phyloP scores from a whole-genome alignment of 2,113 vertebrate species.

The Hippocampus comes region DNA sequence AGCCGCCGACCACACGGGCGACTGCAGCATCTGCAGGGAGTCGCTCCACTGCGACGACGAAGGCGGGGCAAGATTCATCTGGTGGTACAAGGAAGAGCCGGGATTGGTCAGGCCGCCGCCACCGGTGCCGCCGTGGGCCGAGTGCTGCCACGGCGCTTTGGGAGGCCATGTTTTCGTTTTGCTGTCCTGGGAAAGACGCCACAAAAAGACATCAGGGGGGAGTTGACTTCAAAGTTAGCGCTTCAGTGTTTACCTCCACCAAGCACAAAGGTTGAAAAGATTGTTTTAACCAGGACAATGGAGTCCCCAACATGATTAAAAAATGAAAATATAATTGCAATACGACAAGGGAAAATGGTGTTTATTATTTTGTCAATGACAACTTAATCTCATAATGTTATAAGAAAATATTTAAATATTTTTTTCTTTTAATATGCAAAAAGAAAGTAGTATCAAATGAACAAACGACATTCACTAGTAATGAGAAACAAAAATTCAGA shows the following conservation, averaged over 20 bases:
- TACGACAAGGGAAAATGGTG: too few species aligned
- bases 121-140: conserved; percentile 31
- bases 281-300: too few species aligned
- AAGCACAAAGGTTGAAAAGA: too few species aligned
- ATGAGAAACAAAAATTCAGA: too few species aligned
- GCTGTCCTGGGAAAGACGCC: conserved; percentile 78
- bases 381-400: too few species aligned
- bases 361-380: too few species aligned
- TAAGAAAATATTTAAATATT: too few species aligned
- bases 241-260: too few species aligned
- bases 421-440: too few species aligned
- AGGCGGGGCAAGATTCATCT: conserved; percentile 81
- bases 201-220: background rate
- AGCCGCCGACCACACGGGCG: conserved; percentile 89
- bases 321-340: background rate
- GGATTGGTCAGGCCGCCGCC: conserved; percentile 82
- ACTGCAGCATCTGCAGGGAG: conserved; percentile 91
- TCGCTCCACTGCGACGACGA: conserved; percentile 89
- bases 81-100: conserved; percentile 84
- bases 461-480: too few species aligned
- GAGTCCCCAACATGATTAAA: background rate
- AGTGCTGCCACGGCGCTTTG: conserved; percentile 86
- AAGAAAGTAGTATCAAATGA: too few species aligned
- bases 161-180: conserved; percentile 99
- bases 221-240: too few species aligned